A percentile compares a stretch with the other conserved stretches of the same genome.
Evolutionary conservation across 2,113 vertebrate species (phyloP).

Genomic region (Sarotherodon lohbergeri): DNA sequence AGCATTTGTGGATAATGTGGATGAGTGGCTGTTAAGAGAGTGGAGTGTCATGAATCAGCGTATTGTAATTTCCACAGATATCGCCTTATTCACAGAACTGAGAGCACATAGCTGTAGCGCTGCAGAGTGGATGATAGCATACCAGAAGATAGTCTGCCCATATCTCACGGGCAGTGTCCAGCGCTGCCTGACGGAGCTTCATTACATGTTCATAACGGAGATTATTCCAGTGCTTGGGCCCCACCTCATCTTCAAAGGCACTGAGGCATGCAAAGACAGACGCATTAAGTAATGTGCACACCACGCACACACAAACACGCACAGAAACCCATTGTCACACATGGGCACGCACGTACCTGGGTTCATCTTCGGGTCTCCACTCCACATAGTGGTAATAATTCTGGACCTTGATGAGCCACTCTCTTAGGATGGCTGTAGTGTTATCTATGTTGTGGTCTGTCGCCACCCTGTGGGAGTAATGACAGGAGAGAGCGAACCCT

Average conservation of each 20-base stretch:
- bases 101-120: neutral
- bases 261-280: conserved; percentile 39
- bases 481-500: neutral
- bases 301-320: neutral
- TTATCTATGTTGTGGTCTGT: conserved; percentile 87
- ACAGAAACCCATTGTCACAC: neutral
- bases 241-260: conserved; percentile 76
- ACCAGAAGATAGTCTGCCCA: conserved; percentile 90
- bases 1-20: neutral
- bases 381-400: conserved; percentile 84
- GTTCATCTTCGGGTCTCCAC: conserved; percentile 81
- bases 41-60: neutral
- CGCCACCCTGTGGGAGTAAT: conserved; percentile 77
- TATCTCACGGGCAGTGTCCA: conserved; percentile 79
- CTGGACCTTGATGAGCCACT: conserved; percentile 84
- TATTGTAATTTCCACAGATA: neutral
- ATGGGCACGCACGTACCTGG: conserved; percentile 62
- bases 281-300: neutral
- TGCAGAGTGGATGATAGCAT: conserved; percentile 8
- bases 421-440: conserved; percentile 78
- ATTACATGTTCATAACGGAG: conserved; percentile 82
- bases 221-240: conserved; percentile 85
- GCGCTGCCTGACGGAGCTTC: conserved; percentile 84
- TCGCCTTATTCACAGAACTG: neutral
- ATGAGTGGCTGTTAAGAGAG: neutral